Conservation (phyloP, 1,140 invertebrate species). For the Camponotus floridanus region DNA sequence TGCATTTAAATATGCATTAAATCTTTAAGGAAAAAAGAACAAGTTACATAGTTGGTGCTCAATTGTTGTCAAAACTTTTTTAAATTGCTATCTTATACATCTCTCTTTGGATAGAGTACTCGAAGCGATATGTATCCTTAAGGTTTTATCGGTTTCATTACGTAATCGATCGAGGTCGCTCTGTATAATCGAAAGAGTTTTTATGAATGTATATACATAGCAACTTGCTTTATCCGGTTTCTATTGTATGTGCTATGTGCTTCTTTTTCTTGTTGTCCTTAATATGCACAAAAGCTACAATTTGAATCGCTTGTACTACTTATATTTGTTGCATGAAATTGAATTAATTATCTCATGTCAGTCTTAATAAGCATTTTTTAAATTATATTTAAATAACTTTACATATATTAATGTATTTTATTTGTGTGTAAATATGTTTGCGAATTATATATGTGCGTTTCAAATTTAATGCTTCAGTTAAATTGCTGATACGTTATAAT, state of each 20-base stretch:
- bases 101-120: not conserved
- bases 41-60: not conserved
- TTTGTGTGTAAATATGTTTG: slow-evolving; percentile 8
- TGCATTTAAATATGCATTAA: not conserved
- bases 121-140: not conserved
- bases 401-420: slow-evolving; percentile 17
- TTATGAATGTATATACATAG: slow-evolving; percentile 59
- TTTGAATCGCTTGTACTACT: slow-evolving; percentile 22
- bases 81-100: not conserved
- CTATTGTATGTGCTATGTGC: slow-evolving; percentile 36
- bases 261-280: slow-evolving; percentile 50
- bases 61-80: not conserved
- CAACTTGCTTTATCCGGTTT: slow-evolving; percentile 48
- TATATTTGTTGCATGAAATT: slow-evolving; percentile 66
- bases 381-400: slow-evolving; percentile 25
- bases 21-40: not conserved
- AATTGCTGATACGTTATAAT: not conserved
- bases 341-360: slow-evolving; percentile 49
- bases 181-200: slow-evolving; percentile 39
- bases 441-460: slow-evolving; percentile 3
- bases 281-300: slow-evolving; percentile 47
- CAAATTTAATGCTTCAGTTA: slow-evolving; percentile 22
- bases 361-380: slow-evolving; percentile 15
- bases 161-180: not conserved
- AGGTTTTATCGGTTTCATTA: slow-evolving; percentile 29